Evolutionary conservation across 1,140 invertebrate genomes (phyloP), one percentile per base, ranked within the genome.

Genomic region (Hetaerina americana): DNA sequence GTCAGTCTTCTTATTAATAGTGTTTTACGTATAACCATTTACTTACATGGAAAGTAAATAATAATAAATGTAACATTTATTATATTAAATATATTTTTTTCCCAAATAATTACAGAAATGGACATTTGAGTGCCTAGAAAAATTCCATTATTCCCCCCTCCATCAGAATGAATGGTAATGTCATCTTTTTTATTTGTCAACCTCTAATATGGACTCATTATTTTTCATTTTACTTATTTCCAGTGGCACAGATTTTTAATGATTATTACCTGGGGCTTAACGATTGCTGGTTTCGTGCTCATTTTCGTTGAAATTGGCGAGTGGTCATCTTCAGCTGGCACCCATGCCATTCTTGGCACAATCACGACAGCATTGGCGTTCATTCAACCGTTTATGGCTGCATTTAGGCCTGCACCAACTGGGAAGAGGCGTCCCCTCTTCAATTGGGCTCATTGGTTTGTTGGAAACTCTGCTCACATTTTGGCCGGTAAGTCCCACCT

Each of bases 401-500:
- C 89, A 29, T 90, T 96, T 79, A 87, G 96, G 71, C 94, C 94
- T 3, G 88, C 91, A 79, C 94, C 95, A 0, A 90, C 89, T 68
- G 89, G 91, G 66, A 85, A 88, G 0, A 89, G 88, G 76, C 84
- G 95, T 71, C 87, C 90, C 0, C 82, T 96, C 70, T 97, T 98
- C 83, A 99, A 99, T 81, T 98, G 95, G 95, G 77, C 88, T 18
- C 95, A 98, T 81, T 98, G 95, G 93, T 83, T 93, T 66, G 86
- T 94, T 74, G 96, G 96, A 68, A 97, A 96, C 80, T 82, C 88
- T n/a, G 95, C 94, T 1, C 93, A 96, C 79, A 93, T 96, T 75
- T 83, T 96, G 71, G 93, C 88, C 78, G 92, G 95, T 96, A 85
- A 87, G 89, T 86, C 72, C 68, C 24, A 67, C n/a, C 29, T 71